phyloP scores from a whole-genome alignment of 1,140 invertebrate species.

The Lordiphosa collinella region DNA sequence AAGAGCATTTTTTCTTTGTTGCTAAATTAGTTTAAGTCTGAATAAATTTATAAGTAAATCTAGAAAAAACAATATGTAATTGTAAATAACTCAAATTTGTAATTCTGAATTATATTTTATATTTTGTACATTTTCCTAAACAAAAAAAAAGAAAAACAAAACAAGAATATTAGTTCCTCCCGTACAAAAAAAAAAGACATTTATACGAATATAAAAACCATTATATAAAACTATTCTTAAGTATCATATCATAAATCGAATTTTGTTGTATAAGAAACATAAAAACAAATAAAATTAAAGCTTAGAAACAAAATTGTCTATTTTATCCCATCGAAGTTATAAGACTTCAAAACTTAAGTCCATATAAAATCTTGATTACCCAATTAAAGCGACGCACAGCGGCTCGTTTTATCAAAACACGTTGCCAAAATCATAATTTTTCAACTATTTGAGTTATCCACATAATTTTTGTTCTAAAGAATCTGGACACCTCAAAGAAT shows the following conservation, averaged over 20 bases:
- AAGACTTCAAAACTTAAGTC: no score
- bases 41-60: conserved; percentile 24
- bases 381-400: no score
- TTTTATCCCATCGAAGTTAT: not conserved
- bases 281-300: conserved; percentile 34
- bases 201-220: not conserved
- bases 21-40: conserved; percentile 39
- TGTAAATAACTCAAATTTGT: conserved; percentile 25
- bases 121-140: conserved; percentile 22
- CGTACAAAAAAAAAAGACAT: conserved; percentile 7
- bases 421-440: no score
- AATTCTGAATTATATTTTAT: conserved; percentile 34
- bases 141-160: not conserved
- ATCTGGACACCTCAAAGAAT: no score
- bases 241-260: conserved; percentile 42
- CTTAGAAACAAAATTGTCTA: not conserved
- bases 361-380: no score
- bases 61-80: conserved; percentile 3
- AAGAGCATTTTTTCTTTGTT: conserved; percentile 20
- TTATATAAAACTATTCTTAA: conserved; percentile 16
- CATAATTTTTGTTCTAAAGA: no score
- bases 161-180: conserved; percentile 26
- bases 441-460: no score
- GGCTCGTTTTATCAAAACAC: no score
- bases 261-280: conserved; percentile 54